phyloP scores from a whole-genome alignment of 2,888 invertebrate genomes.

The Monopis laevigella region DNA sequence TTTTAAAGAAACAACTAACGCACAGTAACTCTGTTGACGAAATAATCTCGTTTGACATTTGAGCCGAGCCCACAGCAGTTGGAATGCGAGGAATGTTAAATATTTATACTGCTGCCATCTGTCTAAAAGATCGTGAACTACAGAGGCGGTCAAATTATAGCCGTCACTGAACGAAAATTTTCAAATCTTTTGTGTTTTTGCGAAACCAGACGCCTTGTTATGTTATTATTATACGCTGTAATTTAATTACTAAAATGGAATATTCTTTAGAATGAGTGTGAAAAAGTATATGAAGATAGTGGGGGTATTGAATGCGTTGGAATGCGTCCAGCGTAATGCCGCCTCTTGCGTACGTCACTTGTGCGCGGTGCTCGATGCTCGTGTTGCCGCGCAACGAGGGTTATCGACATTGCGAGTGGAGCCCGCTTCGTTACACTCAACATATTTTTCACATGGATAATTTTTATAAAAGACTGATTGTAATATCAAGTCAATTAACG shows the following conservation, averaged over 20 bases:
- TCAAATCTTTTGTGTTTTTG: neutral
- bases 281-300: neutral
- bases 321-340: slow-evolving; percentile 49
- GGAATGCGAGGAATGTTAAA: slow-evolving; percentile 74
- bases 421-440: neutral
- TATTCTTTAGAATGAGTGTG: slow-evolving; percentile 8
- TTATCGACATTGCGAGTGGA: slow-evolving; percentile 49
- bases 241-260: neutral
- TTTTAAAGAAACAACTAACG: slow-evolving; percentile 63
- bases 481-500: too few species aligned
- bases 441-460: neutral
- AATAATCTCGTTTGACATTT: slow-evolving; percentile 75
- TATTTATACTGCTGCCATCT: slow-evolving; percentile 74
- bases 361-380: slow-evolving; percentile 20
- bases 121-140: slow-evolving; percentile 38
- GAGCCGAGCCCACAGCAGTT: slow-evolving; percentile 73
- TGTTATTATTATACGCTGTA: neutral
- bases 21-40: slow-evolving; percentile 67
- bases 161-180: too few species aligned
- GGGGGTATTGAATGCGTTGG: slow-evolving; percentile 25
- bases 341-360: slow-evolving; percentile 47
- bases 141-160: slow-evolving; percentile 48
- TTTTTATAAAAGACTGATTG: too few species aligned
- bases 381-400: slow-evolving; percentile 30
- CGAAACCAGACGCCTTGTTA: neutral